A percentile compares a stretch with the other conserved stretches of the same genome.
Conservation (phyloP, 2,797 vertebrate species). For the Aldrovandia affinis region DNA sequence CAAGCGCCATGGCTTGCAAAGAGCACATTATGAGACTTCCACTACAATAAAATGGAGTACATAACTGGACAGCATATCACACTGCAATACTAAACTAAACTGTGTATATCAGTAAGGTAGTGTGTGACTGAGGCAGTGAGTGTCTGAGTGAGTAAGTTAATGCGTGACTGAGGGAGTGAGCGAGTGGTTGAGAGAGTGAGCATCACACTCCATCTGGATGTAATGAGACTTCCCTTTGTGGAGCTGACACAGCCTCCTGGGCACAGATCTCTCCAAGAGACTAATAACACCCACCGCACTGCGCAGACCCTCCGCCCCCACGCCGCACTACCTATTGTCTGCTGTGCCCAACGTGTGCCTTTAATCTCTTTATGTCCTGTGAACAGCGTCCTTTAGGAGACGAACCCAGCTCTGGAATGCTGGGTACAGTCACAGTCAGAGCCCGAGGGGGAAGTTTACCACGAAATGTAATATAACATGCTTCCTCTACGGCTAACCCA, state of each 20-base stretch:
- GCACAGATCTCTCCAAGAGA: constrained; percentile 6
- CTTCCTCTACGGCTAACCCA: neutral
- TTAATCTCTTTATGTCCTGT: constrained; percentile 6
- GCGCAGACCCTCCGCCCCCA: neutral
- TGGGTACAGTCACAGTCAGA: neutral
- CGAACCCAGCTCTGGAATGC: constrained; percentile 15
- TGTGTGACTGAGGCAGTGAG: neutral
- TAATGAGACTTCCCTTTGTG: neutral
- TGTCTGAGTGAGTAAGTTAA: neutral
- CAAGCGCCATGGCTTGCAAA: too few species aligned
- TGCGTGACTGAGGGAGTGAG: neutral
- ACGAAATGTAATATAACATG: neutral
- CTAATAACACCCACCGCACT: constrained; percentile 4
- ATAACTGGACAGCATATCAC: too few species aligned
- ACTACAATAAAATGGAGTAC: too few species aligned
- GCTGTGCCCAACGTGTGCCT: neutral
- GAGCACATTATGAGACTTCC: too few species aligned
- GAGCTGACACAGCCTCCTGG: neutral
- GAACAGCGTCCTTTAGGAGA: constrained; percentile 25
- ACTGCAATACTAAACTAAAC: too few species aligned
- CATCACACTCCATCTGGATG: neutral
- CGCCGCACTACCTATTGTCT: constrained; percentile 7
- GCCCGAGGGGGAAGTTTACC: neutral
- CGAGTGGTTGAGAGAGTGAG: neutral
- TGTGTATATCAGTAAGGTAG: too few species aligned